Conservation (phyloP, 1,140 invertebrate species). For the Atta colombica region DNA sequence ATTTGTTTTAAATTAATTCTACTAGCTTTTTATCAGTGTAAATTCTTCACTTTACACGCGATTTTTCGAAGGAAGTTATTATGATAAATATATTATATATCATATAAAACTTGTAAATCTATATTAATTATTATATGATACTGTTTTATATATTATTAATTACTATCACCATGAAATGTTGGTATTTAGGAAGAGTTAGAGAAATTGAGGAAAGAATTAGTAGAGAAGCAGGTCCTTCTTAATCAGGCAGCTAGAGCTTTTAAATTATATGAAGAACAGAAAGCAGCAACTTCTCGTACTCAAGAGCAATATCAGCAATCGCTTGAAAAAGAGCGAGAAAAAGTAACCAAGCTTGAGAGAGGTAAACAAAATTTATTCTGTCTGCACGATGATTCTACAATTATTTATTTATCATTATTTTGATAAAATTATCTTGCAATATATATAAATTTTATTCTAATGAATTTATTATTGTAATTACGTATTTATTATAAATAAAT, state of each 20-base stretch:
- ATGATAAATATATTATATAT: slow-evolving; percentile 2
- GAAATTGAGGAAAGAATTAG: slow-evolving; percentile 91
- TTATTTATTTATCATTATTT: neutral
- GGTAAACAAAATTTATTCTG: slow-evolving; percentile 66
- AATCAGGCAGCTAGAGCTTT: slow-evolving; percentile 93
- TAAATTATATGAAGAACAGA: slow-evolving; percentile 90
- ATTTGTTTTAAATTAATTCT: neutral
- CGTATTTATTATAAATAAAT: neutral
- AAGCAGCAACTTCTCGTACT: slow-evolving; percentile 80
- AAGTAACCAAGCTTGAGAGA: slow-evolving; percentile 81
- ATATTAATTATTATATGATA: slow-evolving; percentile 20
- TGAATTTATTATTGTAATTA: neutral
- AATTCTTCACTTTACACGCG: neutral
- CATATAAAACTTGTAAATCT: neutral
- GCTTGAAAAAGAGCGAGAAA: slow-evolving; percentile 80
- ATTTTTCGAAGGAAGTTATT: neutral
- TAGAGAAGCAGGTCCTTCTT: slow-evolving; percentile 93
- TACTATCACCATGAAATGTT: neutral
- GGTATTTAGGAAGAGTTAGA: slow-evolving; percentile 91
- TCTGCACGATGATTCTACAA: neutral
- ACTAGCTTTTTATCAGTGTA: neutral
- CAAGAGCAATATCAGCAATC: slow-evolving; percentile 81
- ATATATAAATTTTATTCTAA: neutral
- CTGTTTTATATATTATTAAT: neutral
- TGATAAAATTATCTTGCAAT: too few species aligned